These are phyloP conservation scores for Corythucha ciliata DNA, from an alignment of 2,888 invertebrate species.

Conservation along the genomic window DNA sequence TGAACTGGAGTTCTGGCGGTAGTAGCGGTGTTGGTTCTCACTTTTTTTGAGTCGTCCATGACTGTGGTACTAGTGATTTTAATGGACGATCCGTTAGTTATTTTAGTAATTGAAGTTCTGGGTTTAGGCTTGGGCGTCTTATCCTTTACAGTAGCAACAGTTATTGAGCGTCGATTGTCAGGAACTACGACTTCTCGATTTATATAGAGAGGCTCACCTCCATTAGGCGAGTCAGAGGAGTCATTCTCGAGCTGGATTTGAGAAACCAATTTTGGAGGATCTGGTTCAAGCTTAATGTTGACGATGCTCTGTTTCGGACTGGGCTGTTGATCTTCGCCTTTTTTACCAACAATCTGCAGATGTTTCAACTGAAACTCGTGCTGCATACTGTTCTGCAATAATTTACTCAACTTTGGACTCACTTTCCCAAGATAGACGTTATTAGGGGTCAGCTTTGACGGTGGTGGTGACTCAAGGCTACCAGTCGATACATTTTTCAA, in stretches of 20 bases:
- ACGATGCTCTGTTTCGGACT: background rate
- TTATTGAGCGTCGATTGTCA: slow-evolving; percentile 4
- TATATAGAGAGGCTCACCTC: background rate
- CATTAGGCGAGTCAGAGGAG: background rate
- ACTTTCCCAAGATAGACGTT: slow-evolving; percentile 25
- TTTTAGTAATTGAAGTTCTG: slow-evolving; percentile 14
- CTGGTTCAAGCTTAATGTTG: slow-evolving; percentile 9
- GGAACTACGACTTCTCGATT: background rate
- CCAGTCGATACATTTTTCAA: no score
- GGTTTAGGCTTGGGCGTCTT: slow-evolving; percentile 10
- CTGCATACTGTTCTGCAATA: slow-evolving; percentile 25
- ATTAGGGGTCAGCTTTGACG: no score
- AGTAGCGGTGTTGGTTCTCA: slow-evolving; percentile 1
- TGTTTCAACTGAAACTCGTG: slow-evolving; percentile 26
- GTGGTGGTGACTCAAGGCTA: no score
- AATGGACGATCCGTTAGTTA: no score
- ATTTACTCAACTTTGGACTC: slow-evolving; percentile 28
- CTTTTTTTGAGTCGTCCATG: slow-evolving; percentile 1
- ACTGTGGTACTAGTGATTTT: no score
- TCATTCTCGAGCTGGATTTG: background rate
- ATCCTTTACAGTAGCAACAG: background rate
- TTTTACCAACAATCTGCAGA: slow-evolving; percentile 15
- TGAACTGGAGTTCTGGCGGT: slow-evolving; percentile 1
- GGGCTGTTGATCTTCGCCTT: background rate
- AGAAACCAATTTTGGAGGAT: slow-evolving; percentile 7